Conservation (phyloP, 2,888 invertebrate genomes). For the Pterostichus madidus region DNA sequence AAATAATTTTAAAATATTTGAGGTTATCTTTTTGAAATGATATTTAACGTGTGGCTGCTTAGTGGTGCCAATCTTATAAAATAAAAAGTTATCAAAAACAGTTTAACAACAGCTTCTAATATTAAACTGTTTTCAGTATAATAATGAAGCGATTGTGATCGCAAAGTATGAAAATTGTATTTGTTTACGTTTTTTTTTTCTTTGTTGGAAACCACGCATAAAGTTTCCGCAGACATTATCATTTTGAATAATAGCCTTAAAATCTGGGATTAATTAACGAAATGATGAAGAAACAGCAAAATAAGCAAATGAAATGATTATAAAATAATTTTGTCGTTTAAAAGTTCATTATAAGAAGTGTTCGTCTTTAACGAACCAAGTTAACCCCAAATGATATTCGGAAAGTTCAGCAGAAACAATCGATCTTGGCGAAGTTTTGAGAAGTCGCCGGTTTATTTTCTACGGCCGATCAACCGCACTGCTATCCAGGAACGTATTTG, state of each 20-base stretch:
- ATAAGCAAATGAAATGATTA: slow-evolving; percentile 25
- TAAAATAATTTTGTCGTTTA: slow-evolving; percentile 21
- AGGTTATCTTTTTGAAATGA: too few species aligned
- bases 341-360: slow-evolving; percentile 27
- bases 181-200: too few species aligned
- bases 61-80: too few species aligned
- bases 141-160: too few species aligned
- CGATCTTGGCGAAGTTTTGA: slow-evolving; percentile 37
- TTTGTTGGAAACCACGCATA: background rate
- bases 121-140: too few species aligned
- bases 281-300: slow-evolving; percentile 36
- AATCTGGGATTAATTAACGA: slow-evolving; percentile 3
- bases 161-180: too few species aligned
- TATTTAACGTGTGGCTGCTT: too few species aligned
- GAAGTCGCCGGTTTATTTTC: slow-evolving; percentile 43
- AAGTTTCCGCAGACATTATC: background rate
- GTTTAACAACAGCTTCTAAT: too few species aligned
- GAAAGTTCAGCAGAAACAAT: slow-evolving; percentile 34
- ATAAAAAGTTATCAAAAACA: too few species aligned
- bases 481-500: background rate
- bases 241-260: background rate
- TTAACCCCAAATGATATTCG: slow-evolving; percentile 38
- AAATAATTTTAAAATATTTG: too few species aligned
- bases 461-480: slow-evolving; percentile 21
- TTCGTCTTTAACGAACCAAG: slow-evolving; percentile 32